phyloP scores from a whole-genome alignment of 2,113 vertebrate species.

The Charina bottae region DNA sequence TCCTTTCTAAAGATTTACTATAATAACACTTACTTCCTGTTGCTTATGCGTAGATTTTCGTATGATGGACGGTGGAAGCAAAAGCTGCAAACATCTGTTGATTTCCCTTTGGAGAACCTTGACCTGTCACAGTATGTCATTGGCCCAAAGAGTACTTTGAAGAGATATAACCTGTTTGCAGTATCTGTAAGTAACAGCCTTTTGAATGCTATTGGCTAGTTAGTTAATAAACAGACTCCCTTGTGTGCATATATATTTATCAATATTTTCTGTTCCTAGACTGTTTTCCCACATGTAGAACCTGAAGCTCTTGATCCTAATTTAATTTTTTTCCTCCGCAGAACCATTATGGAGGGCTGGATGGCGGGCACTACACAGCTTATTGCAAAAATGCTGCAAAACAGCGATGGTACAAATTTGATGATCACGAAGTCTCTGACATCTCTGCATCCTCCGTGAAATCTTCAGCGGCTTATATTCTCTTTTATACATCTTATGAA shows the following conservation, averaged over 20 bases:
- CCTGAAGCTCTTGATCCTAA: neutral
- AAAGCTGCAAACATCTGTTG: slow-evolving; percentile 93
- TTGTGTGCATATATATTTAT: neutral
- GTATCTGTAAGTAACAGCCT: slow-evolving; percentile 88
- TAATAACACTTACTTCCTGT: neutral
- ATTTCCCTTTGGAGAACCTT: slow-evolving; percentile 92
- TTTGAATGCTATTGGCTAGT: neutral
- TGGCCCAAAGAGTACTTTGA: slow-evolving; percentile 87
- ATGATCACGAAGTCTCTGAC: slow-evolving; percentile 94
- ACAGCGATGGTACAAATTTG: slow-evolving; percentile 97
- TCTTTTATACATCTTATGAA: slow-evolving; percentile 93
- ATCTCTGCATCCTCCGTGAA: slow-evolving; percentile 90
- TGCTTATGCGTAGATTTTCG: slow-evolving; percentile 83
- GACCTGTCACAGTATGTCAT: slow-evolving; percentile 94
- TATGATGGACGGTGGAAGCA: slow-evolving; percentile 98
- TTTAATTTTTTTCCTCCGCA: slow-evolving; percentile 53
- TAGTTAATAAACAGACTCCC: neutral
- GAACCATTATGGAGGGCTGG: slow-evolving; percentile 97
- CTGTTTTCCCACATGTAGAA: neutral
- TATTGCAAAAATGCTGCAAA: slow-evolving; percentile 90
- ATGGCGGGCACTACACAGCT: slow-evolving; percentile 96
- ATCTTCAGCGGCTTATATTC: slow-evolving; percentile 95
- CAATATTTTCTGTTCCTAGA: neutral
- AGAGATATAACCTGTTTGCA: slow-evolving; percentile 91
- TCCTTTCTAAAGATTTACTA: neutral